Conservation (phyloP, 2,113 vertebrate species). For the Helogale parvula region DNA sequence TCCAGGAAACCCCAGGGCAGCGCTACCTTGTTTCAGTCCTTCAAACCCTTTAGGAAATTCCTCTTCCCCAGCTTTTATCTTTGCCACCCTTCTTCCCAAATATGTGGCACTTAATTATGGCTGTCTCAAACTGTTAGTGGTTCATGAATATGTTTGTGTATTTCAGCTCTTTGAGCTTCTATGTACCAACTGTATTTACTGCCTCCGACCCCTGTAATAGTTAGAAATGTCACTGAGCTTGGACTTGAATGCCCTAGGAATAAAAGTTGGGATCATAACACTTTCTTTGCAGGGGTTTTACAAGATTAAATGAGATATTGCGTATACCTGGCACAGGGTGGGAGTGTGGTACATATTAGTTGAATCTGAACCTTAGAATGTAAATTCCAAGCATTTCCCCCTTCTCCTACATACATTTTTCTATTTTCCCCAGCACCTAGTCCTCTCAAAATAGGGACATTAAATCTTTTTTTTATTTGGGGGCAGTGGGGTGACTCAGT, state of each 20-base stretch:
- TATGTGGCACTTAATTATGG: not conserved
- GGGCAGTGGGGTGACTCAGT: too few relatives aligned
- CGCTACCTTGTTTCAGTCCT: not conserved
- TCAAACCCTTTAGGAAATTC: not conserved
- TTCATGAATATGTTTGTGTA: not conserved
- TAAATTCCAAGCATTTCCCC: not conserved
- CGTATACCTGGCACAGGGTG: not conserved
- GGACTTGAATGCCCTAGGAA: not conserved
- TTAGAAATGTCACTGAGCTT: not conserved
- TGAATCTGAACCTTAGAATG: not conserved
- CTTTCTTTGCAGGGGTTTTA: not conserved
- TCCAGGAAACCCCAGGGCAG: not conserved
- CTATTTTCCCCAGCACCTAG: not conserved
- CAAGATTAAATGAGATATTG: not conserved
- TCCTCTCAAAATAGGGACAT: not conserved
- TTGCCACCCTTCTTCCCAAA: not conserved
- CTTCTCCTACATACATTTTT: not conserved
- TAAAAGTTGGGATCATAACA: not conserved
- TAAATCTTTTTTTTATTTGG: not conserved
- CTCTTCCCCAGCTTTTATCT: not conserved
- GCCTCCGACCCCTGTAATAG: not conserved
- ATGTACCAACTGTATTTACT: not conserved
- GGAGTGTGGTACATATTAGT: not conserved
- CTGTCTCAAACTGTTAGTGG: not conserved
- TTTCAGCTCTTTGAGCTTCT: constrained; percentile 11